Percentiles rank a stretch among this genome's conserved stretches.
Evolutionary conservation across 2,888 invertebrate genomes (phyloP).

Genomic region (Chrysolina oricalcia): DNA sequence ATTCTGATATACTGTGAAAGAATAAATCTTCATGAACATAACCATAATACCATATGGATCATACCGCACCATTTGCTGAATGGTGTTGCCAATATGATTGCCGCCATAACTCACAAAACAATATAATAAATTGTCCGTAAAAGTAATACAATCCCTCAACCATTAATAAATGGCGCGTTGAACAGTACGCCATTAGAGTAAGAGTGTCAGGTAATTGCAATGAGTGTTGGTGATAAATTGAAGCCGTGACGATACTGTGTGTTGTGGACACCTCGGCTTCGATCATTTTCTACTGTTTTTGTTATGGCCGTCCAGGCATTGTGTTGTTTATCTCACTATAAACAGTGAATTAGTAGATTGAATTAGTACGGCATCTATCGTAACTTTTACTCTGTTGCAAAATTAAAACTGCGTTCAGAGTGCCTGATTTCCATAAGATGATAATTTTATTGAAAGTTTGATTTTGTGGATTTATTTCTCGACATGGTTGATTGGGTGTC

Average conservation of each 20-base stretch:
- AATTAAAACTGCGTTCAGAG: no score
- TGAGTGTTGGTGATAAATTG: neutral
- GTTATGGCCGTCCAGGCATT: no score
- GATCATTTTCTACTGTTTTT: no score
- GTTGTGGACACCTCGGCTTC: neutral
- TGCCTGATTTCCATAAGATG: no score
- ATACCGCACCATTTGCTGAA: neutral
- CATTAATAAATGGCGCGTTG: neutral
- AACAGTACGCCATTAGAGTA: neutral
- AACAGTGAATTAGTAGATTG: no score
- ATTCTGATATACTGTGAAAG: neutral
- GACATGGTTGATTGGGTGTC: no score
- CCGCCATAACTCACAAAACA: neutral
- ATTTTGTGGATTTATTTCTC: no score
- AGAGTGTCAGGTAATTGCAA: constrained; percentile 6
- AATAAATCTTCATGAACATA: neutral
- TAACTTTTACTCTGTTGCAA: no score
- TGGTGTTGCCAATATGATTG: neutral
- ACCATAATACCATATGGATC: neutral
- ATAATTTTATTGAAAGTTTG: no score
- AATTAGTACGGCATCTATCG: no score
- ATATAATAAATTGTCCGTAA: constrained; percentile 2
- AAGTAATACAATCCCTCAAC: neutral
- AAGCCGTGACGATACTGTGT: neutral
- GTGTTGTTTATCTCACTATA: no score